Evolutionary conservation across 2,888 invertebrate species (phyloP), one percentile per base, ranked within the genome.

Genomic region (Clunio marinus): DNA sequence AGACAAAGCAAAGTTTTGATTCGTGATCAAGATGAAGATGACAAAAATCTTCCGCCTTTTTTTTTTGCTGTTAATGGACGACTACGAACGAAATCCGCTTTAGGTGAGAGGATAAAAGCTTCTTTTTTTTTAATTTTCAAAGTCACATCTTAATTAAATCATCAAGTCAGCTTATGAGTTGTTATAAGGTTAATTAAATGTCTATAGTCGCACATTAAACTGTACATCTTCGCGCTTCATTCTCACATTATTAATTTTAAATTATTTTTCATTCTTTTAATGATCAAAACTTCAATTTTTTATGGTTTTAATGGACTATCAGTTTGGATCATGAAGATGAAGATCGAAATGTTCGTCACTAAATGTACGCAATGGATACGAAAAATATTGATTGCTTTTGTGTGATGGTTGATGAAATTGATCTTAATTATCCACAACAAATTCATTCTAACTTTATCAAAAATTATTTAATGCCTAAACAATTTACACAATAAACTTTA

Each of bases 201-300:
- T n/a, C n/a, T n/a, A n/a, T n/a, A n/a, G n/a, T 32, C 32, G 32
- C 4, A 32, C 15, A 41, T 22, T 24, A 51, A 51, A 51, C 51
- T 51, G 51, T 17, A 13, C 51, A 51, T 51, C 51, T 20, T 10
- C 10, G 41, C 7, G 13, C 15, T 17, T 24, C 24, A 22, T 24
- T 51, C 24, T 51, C 51, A 51, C 20, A 51, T 41, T 41, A 41
- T 15, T 51, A 22, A 22, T 51, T 51, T 51, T 51, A 41, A 15
- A 41, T 41, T 41, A 41, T 41, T 41, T 41, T 41, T 41, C 15
- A 41, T 3, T 13, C 41, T 13, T 7, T 15, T 41, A 41, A 41
- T 41, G 41, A 32, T 32, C 32, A 4, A 32, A 8, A 8, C 32
- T 32, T 32, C 41, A 41, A 41, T 41, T 41, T 15, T 8, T 41